Conservation (phyloP, 2,888 invertebrate species). For the Diaphora mendica region DNA sequence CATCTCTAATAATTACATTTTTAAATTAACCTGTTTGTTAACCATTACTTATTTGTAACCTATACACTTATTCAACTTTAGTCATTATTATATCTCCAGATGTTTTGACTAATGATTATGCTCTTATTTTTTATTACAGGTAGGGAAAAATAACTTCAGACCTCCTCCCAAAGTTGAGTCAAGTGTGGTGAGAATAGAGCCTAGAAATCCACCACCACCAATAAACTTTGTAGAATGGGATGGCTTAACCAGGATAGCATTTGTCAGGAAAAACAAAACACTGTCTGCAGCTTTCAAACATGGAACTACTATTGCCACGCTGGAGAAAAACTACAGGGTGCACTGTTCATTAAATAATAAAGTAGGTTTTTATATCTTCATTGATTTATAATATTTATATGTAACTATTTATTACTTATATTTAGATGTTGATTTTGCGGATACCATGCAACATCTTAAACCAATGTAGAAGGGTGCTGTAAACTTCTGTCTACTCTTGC, state of each 20-base stretch:
- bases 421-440: background rate
- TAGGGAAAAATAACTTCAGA: slow-evolving; percentile 98
- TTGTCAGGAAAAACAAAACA: slow-evolving; percentile 98
- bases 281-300: slow-evolving; percentile 96
- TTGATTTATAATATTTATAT: too few relatives aligned
- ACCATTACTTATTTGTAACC: too few relatives aligned
- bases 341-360: slow-evolving; percentile 95
- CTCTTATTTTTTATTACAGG: slow-evolving; percentile 78
- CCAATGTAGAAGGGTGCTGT: background rate
- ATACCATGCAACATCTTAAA: background rate
- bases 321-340: slow-evolving; percentile 96
- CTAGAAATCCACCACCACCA: slow-evolving; percentile 98
- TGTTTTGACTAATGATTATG: too few relatives aligned
- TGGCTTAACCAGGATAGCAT: slow-evolving; percentile 97
- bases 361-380: slow-evolving; percentile 55
- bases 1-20: too few relatives aligned
- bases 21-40: too few relatives aligned
- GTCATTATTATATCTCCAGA: background rate
- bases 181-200: slow-evolving; percentile 98
- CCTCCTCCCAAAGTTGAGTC: slow-evolving; percentile 99
- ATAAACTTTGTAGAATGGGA: slow-evolving; percentile 99
- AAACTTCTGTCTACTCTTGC: background rate
- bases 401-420: background rate
- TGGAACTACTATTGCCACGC: slow-evolving; percentile 91
- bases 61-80: background rate